Conservation (phyloP, 2,797 vertebrate species). For the Coranthus polyacanthus region DNA sequence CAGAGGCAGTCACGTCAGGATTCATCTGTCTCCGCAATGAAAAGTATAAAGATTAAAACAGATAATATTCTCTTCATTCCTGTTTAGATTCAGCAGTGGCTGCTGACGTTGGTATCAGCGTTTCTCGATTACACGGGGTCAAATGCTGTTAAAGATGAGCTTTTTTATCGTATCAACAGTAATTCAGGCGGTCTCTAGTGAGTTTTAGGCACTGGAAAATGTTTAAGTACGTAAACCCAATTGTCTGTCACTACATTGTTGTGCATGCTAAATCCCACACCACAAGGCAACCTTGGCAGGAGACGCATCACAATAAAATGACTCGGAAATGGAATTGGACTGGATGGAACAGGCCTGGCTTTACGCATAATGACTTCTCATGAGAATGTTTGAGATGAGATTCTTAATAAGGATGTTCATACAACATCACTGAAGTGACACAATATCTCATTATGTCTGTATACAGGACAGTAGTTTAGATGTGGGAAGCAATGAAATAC, state of each 20-base stretch:
- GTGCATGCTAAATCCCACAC: constrained; percentile 21
- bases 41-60: too few relatives aligned
- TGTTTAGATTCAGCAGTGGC: background rate
- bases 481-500: too few relatives aligned
- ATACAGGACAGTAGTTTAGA: background rate
- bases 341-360: too few relatives aligned
- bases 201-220: too few relatives aligned
- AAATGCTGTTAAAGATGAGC: background rate
- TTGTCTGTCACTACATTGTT: constrained; percentile 21
- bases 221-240: constrained; percentile 11
- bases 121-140: constrained; percentile 7
- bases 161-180: too few relatives aligned
- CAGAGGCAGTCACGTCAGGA: too few relatives aligned
- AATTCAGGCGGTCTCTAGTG: too few relatives aligned
- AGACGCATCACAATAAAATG: constrained; percentile 6
- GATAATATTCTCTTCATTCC: background rate
- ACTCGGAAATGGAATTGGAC: constrained; percentile 19
- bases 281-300: constrained; percentile 19
- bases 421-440: background rate
- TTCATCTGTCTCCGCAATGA: too few relatives aligned
- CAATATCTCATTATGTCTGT: background rate
- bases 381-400: background rate
- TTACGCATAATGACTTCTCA: background rate
- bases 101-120: constrained; percentile 45
- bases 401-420: background rate